These are phyloP conservation scores for Acestrorhynchus altus DNA, from an alignment of 2,797 vertebrate species.

Conservation along the genomic window DNA sequence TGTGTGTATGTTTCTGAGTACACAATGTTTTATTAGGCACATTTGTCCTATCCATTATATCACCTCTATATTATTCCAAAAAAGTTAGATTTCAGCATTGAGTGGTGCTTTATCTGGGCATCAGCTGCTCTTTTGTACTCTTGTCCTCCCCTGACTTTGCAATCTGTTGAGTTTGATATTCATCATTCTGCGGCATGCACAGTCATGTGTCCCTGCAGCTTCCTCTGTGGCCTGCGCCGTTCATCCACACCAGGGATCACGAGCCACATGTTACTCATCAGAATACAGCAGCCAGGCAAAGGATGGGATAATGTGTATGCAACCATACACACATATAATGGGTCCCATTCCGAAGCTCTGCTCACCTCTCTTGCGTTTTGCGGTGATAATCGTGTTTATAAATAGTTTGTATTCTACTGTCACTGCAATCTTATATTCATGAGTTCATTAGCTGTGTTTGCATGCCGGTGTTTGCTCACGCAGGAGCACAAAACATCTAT, in stretches of 20 bases:
- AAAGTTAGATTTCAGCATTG: not conserved
- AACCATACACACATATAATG: not conserved
- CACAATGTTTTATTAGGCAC: not conserved
- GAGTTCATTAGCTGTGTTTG: slow-evolving; percentile 19
- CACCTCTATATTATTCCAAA: not conserved
- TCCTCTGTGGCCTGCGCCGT: slow-evolving; percentile 8
- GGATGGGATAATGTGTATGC: not conserved
- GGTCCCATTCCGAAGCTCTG: not conserved
- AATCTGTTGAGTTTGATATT: slow-evolving; percentile 45
- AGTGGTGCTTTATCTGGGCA: not conserved
- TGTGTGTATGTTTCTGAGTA: slow-evolving; percentile 21
- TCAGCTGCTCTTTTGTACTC: slow-evolving; percentile 34
- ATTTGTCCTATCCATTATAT: not conserved
- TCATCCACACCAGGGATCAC: slow-evolving; percentile 9
- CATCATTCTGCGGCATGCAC: slow-evolving; percentile 21
- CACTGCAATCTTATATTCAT: slow-evolving; percentile 4
- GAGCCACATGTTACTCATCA: not conserved
- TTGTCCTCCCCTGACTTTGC: slow-evolving; percentile 39
- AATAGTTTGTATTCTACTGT: slow-evolving; percentile 3
- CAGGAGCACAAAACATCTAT: not conserved
- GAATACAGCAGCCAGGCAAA: slow-evolving; percentile 7
- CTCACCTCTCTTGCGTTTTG: not conserved
- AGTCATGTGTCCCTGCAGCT: slow-evolving; percentile 31
- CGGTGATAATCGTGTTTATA: slow-evolving; percentile 10
- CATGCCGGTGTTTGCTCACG: not conserved